Percentiles rank a stretch among this genome's conserved stretches.
Conservation (phyloP, 2,113 vertebrate genomes). For the Oreocharis arfaki region DNA sequence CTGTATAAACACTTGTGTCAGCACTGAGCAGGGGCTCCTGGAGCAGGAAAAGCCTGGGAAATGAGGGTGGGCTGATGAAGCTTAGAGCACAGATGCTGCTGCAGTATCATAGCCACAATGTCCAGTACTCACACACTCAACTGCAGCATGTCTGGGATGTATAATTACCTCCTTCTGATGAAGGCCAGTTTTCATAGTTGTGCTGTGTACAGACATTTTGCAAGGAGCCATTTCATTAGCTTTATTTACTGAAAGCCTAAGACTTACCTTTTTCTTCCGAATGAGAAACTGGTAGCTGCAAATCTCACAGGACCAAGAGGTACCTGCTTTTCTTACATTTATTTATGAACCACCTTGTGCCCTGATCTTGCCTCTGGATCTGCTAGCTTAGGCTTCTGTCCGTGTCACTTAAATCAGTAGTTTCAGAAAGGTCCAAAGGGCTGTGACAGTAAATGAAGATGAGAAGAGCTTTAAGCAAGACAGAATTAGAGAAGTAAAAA, state of each 20-base stretch:
- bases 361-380: slow-evolving; percentile 17
- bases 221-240: fast-evolving
- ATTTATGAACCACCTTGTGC: slow-evolving; percentile 12
- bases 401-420: slow-evolving; percentile 2
- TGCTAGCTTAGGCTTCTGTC: not conserved
- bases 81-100: not conserved
- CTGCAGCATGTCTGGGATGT: not conserved
- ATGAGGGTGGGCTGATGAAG: not conserved
- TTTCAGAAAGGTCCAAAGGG: not conserved
- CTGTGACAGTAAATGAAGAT: not conserved
- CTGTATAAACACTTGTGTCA: not conserved
- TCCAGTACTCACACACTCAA: not conserved
- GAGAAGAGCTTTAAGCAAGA: not conserved
- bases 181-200: not conserved
- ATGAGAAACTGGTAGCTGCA: not conserved
- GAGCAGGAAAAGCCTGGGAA: not conserved
- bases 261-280: not conserved
- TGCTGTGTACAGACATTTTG: not conserved
- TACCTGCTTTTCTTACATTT: not conserved
- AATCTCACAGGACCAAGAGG: not conserved
- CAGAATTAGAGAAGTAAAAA: not conserved
- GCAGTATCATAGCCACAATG: not conserved
- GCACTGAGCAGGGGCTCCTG: not conserved
- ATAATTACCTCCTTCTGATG: not conserved
- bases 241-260: not conserved